Evolutionary conservation across 2,797 vertebrate genomes (phyloP), one percentile per base, ranked within the genome.

Genomic region (Saxicola maurus): DNA sequence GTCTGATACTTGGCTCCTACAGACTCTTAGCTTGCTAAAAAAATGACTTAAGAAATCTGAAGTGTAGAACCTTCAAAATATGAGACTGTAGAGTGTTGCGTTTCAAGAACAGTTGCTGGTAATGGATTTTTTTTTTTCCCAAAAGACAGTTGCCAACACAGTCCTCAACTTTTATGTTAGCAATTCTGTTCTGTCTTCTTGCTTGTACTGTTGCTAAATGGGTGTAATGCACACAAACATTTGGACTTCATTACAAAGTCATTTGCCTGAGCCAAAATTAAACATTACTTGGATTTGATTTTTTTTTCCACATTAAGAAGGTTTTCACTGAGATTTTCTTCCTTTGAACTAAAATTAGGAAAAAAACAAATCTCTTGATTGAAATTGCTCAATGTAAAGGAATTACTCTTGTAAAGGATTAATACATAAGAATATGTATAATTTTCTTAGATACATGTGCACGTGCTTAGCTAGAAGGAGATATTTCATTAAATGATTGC

Each of bases 181-280:
- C 42, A 94, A 61, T 95, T 90, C 53, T 77, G 16, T 91, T 86
- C 86, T 83, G 56, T 48, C 65, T 93, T 90, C 57, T 42, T 92
- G 38, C 72, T 90, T 48, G 40, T 85, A 35, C 51, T 45, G 53
- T 65, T 87, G 82, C 72, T 88, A 90, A 79, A 64, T 82, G 86
- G 18, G 30, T 71, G 79, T 90, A 86, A 71, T 91, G 68, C 45
- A 43, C 3, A 18, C 65, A 87, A 83, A 82, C 61, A 61, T 91
- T 92, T 89, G 66, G 83, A 67, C 73, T 90, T 88, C 61, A 68
- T 90, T 84, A 51, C 64, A 17, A 46, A 95, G 57, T 48, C 21
- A 55, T 92, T 87, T 86, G 17, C 53, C 21, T 56, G 64, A 86
- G 66, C 42, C 68, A 86, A 87, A 94, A 79, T 46, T 59, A 75